phyloP scores from a whole-genome alignment of 2,888 invertebrate genomes.

The Tetropium fuscum region DNA sequence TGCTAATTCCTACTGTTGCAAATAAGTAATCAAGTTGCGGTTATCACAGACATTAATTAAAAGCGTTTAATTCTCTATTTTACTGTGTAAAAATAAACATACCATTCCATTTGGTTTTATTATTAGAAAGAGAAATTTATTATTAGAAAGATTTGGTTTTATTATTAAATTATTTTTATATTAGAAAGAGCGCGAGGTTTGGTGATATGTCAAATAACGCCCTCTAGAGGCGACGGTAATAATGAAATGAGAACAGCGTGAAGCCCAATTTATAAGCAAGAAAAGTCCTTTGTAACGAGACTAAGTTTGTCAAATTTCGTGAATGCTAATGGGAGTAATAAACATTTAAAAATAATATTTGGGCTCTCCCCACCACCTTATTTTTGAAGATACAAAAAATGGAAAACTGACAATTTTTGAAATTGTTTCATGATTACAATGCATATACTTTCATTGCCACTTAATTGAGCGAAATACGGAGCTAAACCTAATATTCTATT shows the following conservation, averaged over 20 bases:
- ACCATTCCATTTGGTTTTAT: not conserved
- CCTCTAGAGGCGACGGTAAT: not conserved
- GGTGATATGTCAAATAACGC: not conserved
- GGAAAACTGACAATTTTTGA: not conserved
- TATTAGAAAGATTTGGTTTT: too few species aligned
- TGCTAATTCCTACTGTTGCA: not conserved
- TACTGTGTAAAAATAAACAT: not conserved
- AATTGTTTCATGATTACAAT: too few species aligned
- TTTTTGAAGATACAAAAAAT: not conserved
- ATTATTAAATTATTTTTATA: too few species aligned
- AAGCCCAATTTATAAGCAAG: too few species aligned
- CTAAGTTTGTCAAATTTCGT: too few species aligned
- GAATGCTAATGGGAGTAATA: not conserved
- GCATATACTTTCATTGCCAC: too few species aligned
- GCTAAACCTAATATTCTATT: too few species aligned
- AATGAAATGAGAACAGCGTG: too few species aligned
- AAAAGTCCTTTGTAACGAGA: too few species aligned
- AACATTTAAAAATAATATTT: not conserved
- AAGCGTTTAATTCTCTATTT: not conserved
- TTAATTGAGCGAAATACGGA: too few species aligned
- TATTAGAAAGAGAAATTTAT: too few species aligned
- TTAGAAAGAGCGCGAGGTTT: not conserved
- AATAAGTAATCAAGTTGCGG: not conserved
- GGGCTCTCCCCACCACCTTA: not conserved
- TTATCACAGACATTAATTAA: too few species aligned